Evolutionary conservation across 2,888 invertebrate species (phyloP).

Genomic region (Volucella zonaria): DNA sequence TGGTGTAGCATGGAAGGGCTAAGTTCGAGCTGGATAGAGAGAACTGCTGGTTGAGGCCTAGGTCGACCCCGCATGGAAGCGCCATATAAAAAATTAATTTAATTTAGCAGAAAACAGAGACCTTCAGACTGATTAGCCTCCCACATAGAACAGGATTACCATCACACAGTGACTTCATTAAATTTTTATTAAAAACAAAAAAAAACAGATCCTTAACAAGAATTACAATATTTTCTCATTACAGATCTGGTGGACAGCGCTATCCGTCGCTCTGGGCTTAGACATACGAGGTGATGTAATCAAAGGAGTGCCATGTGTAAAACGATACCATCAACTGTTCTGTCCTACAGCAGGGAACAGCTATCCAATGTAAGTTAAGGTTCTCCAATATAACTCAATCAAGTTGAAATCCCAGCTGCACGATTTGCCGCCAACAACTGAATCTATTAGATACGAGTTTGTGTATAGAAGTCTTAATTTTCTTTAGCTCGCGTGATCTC

Average conservation of each 20-base stretch:
- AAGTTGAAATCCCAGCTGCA: neutral
- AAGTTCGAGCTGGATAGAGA: too few relatives aligned
- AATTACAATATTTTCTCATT: slow-evolving; percentile 67
- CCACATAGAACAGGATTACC: too few relatives aligned
- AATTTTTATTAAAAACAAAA: neutral
- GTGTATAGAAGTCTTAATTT: slow-evolving; percentile 18
- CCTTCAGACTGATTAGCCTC: too few relatives aligned
- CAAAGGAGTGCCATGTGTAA: slow-evolving; percentile 94
- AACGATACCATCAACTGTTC: slow-evolving; percentile 93
- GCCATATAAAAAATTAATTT: too few relatives aligned
- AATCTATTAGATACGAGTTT: neutral
- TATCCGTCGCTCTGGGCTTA: slow-evolving; percentile 93
- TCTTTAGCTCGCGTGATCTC: neutral
- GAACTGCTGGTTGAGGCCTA: too few relatives aligned
- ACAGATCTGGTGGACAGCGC: slow-evolving; percentile 95
- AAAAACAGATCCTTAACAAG: slow-evolving; percentile 18
- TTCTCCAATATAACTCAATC: slow-evolving; percentile 36
- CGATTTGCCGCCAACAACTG: neutral
- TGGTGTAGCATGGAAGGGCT: too few relatives aligned
- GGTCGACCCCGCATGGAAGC: too few relatives aligned
- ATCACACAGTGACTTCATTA: too few relatives aligned
- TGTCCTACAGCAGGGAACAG: slow-evolving; percentile 95
- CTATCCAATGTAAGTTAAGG: slow-evolving; percentile 91
- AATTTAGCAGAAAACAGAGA: too few relatives aligned
- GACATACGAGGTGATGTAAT: slow-evolving; percentile 94